phyloP scores from a whole-genome alignment of 2,888 invertebrate genomes.

The Latrodectus hesperus region DNA sequence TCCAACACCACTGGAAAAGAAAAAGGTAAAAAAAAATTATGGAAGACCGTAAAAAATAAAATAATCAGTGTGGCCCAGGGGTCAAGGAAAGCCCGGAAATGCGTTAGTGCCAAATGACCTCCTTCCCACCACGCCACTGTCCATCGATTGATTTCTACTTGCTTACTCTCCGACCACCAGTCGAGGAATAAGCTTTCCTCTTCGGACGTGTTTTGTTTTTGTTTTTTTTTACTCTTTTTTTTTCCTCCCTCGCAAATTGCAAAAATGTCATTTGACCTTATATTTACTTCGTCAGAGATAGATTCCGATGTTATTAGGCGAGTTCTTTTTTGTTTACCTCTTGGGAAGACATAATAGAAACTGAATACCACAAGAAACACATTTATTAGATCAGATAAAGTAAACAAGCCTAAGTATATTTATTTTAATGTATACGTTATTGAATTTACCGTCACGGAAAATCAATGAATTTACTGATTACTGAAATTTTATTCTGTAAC shows the following conservation, averaged over 20 bases:
- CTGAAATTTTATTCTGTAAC: too few relatives aligned
- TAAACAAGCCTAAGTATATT: too few relatives aligned
- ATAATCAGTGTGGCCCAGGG: constrained; percentile 40
- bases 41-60: not conserved
- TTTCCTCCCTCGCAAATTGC: not conserved
- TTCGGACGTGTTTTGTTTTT: not conserved
- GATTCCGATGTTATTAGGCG: not conserved
- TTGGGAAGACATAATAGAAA: too few relatives aligned
- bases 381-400: too few relatives aligned
- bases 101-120: constrained; percentile 64
- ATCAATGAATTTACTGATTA: too few relatives aligned
- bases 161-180: constrained; percentile 12
- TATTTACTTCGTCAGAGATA: constrained; percentile 1
- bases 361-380: too few relatives aligned
- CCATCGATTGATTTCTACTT: constrained; percentile 57
- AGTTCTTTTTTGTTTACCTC: too few relatives aligned
- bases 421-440: too few relatives aligned
- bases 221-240: not conserved
- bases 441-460: too few relatives aligned
- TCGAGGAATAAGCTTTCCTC: constrained; percentile 13
- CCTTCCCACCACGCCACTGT: constrained; percentile 15
- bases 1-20: constrained; percentile 1
- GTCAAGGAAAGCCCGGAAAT: constrained; percentile 64
- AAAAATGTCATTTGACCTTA: not conserved
- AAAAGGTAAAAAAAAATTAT: constrained; percentile 11